Percentiles rank a stretch among this genome's conserved stretches.
These are phyloP conservation scores for Scophthalmus maximus DNA, from an alignment of 2,113 vertebrate genomes.

Conservation along the genomic window DNA sequence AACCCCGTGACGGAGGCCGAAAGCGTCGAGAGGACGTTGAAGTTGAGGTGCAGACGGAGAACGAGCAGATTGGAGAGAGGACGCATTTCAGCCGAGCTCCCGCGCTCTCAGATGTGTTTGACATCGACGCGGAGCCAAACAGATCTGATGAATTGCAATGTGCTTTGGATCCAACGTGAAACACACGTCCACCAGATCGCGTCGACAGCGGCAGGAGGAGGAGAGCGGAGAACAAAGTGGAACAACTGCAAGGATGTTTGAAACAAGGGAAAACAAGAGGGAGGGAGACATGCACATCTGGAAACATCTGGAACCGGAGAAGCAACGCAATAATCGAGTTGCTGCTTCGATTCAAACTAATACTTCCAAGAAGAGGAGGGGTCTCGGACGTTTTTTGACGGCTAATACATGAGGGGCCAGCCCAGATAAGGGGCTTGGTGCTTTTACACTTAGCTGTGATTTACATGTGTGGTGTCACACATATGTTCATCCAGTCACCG, in stretches of 20 bases:
- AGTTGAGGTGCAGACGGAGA: conserved; percentile 29
- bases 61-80: background rate
- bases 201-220: conserved; percentile 1
- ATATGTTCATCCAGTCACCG: conserved; percentile 5
- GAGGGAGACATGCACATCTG: background rate
- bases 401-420: conserved; percentile 1
- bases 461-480: conserved; percentile 5
- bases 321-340: background rate
- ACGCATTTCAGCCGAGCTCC: conserved; percentile 7
- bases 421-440: background rate
- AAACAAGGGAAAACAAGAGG: conserved; percentile 29
- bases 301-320: conserved; percentile 1
- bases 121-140: conserved; percentile 35
- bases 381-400: background rate
- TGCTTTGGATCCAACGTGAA: conserved; percentile 43
- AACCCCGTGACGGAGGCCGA: conserved; percentile 25
- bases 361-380: background rate
- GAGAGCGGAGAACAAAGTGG: background rate
- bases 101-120: conserved; percentile 40
- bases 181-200: conserved; percentile 31
- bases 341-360: conserved; percentile 1
- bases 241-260: conserved; percentile 34
- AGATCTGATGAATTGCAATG: conserved; percentile 22
- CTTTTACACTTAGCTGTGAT: conserved; percentile 4
- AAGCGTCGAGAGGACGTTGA: background rate